Base-by-base conservation (phyloP, 2,797 vertebrate species). In the Columba guinea region DNA sequence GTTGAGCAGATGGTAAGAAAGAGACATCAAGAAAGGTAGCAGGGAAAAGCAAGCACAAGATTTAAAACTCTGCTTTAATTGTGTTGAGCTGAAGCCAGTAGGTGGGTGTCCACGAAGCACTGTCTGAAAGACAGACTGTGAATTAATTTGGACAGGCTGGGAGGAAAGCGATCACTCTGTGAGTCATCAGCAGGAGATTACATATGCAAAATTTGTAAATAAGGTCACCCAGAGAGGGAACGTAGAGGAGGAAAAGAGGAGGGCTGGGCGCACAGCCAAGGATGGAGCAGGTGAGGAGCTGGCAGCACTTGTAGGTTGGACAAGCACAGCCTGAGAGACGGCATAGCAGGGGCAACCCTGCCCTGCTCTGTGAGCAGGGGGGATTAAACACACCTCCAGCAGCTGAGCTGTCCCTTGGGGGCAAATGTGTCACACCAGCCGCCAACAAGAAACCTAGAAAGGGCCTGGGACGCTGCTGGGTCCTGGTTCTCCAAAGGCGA, bases 161-260 rank as follows among this genome's bases (percentile, higher is more conserved):
- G 59, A 77, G 67, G 51, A 92, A 94, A 81, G 80, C 1, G 4
- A 84, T 86, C 4, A 0, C 56, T 91, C 49, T 56, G 48, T 75
- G 84, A 90, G 79, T 56, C 71, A 93, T 52, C 68, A 83, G 52
- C 68, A 85, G 68, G 71, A 77, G 68, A 83, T 53, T 56, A 85
- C 52, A 70, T 44, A 85, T 85, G 94, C 82, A 83, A 70, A 77
- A 70, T 63, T 70, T 69, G 91, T 89, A 96, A 94, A 92, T 91
- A 85, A 95, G 84, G 93, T 96, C 91, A 95, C 76, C 24, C 32
- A 1, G 5, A 87, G 53, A 85, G 32, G 60, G 69, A 93, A 83
- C 1, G 6, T 39, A 67, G 81, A 63, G 56, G 35, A 76, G 44
- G 63, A 75, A 65, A 55, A 67, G 55, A 84, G 55, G n/a, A 82